Base-by-base conservation (phyloP, 2,888 invertebrate genomes). In the Diadegma fenestrale region DNA sequence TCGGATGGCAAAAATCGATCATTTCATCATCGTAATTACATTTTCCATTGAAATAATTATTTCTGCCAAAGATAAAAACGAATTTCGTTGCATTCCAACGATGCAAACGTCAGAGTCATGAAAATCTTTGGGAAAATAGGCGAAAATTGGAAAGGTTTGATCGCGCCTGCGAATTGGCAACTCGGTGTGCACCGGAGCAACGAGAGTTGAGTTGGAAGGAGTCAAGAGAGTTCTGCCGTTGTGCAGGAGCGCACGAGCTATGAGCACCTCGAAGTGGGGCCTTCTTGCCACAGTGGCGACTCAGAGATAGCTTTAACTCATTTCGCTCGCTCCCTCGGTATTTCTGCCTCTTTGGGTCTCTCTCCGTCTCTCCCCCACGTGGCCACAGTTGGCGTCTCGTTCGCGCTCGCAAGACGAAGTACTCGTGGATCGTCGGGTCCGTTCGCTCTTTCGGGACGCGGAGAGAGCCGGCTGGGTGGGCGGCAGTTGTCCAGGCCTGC, bases 401-500 rank as follows among this genome's bases (percentile, higher is more conserved):
- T 79, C 79, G 69, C 48, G 61, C 48, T 79, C 79, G 37, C 22
- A 26, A 37, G 37, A 37, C 69, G 45, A 45, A 79, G 79, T 43
- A 79, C 79, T 71, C 69, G n/a, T 22, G 19, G 48, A 66, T 66
- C 72, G 64, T 33, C 76, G 58, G 80, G 77, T 45, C 78, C 83
- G 61, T 54, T 85, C 86, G 79, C 78, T 68, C 61, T 75, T 41
- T 10, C 63, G 48, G 64, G 79, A 54, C 71, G 30, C 43, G 82
- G 80, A 82, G 81, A 82, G 84, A 87, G 87, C 88, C 89, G 89
- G 90, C 87, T 89, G 92, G 92, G 92, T 92, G 92, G 92, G 92
- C 92, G 92, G 91, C 89, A 90, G 92, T 91, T 90, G 92, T 91
- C 90, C 91, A 90, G 90, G 88, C 89, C 64, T 87, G 87, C 89